Conservation (phyloP, 1,140 invertebrate species). For the Listronotus oregonensis region DNA sequence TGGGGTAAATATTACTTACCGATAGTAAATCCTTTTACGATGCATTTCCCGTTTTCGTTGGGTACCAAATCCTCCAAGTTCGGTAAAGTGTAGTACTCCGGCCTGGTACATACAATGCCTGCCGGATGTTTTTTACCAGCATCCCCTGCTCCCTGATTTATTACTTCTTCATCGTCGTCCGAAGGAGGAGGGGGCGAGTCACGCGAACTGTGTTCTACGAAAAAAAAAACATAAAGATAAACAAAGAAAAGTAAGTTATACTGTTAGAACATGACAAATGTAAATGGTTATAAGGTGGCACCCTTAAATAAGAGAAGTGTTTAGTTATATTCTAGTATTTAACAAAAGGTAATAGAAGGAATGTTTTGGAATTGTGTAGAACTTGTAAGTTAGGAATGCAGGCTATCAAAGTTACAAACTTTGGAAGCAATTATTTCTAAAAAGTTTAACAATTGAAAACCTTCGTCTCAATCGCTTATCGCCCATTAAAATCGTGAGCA, state of each 20-base stretch:
- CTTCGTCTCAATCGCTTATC: too few relatives aligned
- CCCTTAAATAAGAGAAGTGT: too few relatives aligned
- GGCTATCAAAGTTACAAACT: too few relatives aligned
- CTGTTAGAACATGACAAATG: background rate
- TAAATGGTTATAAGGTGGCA: too few relatives aligned
- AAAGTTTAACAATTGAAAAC: too few relatives aligned
- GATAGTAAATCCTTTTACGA: conserved; percentile 84
- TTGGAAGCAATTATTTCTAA: too few relatives aligned
- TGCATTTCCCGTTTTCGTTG: conserved; percentile 75
- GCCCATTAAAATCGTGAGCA: too few relatives aligned
- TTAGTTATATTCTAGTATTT: background rate
- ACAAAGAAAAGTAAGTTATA: too few relatives aligned
- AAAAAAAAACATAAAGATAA: too few relatives aligned
- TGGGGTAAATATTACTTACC: conserved; percentile 17
- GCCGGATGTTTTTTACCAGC: conserved; percentile 21
- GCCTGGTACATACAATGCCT: conserved; percentile 52
- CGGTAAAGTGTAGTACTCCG: conserved; percentile 86
- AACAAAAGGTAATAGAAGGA: too few relatives aligned
- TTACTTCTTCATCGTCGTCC: conserved; percentile 24
- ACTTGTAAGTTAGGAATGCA: too few relatives aligned
- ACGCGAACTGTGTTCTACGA: background rate
- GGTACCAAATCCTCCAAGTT: conserved; percentile 74
- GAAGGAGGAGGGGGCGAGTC: conserved; percentile 21
- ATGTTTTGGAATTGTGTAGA: too few relatives aligned
- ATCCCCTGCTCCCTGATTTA: conserved; percentile 11